Conservation (phyloP, 2,888 invertebrate genomes). For the Apoderus coryli region DNA sequence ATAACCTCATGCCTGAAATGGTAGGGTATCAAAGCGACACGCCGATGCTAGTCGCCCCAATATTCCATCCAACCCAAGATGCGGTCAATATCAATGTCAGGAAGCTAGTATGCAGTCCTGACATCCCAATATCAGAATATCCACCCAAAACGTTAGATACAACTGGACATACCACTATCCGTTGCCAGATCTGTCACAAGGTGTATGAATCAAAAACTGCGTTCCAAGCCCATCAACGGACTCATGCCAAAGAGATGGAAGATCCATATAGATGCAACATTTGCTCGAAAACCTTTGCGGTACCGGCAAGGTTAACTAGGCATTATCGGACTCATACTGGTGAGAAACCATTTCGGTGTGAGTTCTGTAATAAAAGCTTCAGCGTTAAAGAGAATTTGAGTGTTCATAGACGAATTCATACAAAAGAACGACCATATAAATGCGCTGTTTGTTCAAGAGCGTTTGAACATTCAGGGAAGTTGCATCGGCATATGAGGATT, state of each 20-base stretch:
- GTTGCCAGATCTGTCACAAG: conserved; percentile 34
- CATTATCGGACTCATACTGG: conserved; percentile 86
- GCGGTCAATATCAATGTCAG: conserved; percentile 29
- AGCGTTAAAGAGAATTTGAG: conserved; percentile 86
- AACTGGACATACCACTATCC: conserved; percentile 17
- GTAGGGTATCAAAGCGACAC: conserved; percentile 37
- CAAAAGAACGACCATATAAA: conserved; percentile 81
- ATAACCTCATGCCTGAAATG: conserved; percentile 36
- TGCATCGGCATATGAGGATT: conserved; percentile 81
- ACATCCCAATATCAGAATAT: conserved; percentile 35
- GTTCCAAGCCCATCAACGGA: conserved; percentile 27
- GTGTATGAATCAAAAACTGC: conserved; percentile 29
- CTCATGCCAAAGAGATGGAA: conserved; percentile 27
- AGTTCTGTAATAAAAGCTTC: conserved; percentile 84
- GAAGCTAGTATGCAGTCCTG: conserved; percentile 44
- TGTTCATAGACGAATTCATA: conserved; percentile 79
- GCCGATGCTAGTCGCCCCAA: conserved; percentile 30
- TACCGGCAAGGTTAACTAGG: conserved; percentile 70
- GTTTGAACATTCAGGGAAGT: conserved; percentile 81
- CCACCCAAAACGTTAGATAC: conserved; percentile 10
- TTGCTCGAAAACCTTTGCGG: conserved; percentile 81
- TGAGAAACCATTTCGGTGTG: conserved; percentile 74
- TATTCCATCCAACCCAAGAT: conserved; percentile 26
- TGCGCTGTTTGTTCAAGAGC: conserved; percentile 79
- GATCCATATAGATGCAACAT: conserved; percentile 78